A percentile compares a stretch with the other conserved stretches of the same genome.
These are phyloP conservation scores for Clistopyga incitator DNA, from an alignment of 2,888 invertebrate genomes.

Conservation along the genomic window DNA sequence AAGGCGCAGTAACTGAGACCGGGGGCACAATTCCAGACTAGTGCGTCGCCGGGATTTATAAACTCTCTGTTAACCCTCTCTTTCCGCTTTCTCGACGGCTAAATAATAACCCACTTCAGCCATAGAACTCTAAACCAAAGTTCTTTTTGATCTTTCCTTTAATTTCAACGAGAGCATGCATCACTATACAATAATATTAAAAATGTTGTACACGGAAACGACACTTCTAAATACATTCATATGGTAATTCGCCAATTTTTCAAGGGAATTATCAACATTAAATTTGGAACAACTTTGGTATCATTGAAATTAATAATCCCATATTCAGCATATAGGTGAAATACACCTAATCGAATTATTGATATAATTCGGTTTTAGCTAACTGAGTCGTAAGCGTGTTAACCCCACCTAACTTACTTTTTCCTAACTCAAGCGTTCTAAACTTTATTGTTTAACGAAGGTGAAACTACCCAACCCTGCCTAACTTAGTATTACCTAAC, in stretches of 20 bases:
- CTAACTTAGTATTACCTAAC: too few species aligned
- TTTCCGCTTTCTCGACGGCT: not conserved
- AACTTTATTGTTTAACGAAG: too few species aligned
- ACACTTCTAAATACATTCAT: not conserved
- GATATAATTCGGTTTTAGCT: too few species aligned
- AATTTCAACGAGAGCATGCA: not conserved
- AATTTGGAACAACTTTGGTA: not conserved
- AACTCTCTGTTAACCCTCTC: conserved; percentile 21
- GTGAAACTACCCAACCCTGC: too few species aligned
- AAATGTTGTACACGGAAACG: not conserved
- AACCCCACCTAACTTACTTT: too few species aligned
- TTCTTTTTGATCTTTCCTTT: not conserved
- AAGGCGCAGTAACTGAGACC: not conserved
- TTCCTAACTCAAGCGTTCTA: too few species aligned
- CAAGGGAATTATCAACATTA: not conserved
- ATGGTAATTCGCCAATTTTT: not conserved
- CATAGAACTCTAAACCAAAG: not conserved
- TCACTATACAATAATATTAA: not conserved
- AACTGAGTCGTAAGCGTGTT: too few species aligned
- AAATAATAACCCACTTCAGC: not conserved
- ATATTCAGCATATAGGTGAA: not conserved
- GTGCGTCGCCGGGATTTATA: conserved; percentile 39
- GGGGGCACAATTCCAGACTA: not conserved
- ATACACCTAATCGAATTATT: too few species aligned
- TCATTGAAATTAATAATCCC: not conserved